Conservation (phyloP, 2,888 invertebrate genomes). For the Desoria tigrina region DNA sequence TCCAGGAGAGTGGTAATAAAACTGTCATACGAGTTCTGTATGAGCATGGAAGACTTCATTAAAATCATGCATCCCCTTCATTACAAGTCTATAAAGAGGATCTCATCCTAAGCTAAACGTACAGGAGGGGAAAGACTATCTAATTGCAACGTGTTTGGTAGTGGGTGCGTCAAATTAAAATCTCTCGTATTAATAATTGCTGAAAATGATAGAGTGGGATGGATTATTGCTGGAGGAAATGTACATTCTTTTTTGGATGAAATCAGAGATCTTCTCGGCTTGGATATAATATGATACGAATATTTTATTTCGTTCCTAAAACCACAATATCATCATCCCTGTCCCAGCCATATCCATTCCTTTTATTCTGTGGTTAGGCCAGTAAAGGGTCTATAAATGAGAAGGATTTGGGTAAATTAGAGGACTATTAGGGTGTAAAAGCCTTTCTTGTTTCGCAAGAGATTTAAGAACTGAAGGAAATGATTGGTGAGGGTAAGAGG, state of each 20-base stretch:
- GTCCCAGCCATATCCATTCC: no score
- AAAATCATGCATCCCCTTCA: background rate
- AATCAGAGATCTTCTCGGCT: background rate
- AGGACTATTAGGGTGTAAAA: conserved; percentile 16
- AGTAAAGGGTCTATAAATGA: conserved; percentile 7
- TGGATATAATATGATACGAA: conserved; percentile 1
- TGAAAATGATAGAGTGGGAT: conserved; percentile 4
- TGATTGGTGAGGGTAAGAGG: conserved; percentile 22
- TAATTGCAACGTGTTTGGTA: conserved; percentile 8
- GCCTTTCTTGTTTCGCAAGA: background rate
- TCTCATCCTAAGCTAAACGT: no score
- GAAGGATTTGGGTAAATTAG: conserved; percentile 15
- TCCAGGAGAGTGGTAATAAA: conserved; percentile 6
- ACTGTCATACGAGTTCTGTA: conserved; percentile 5
- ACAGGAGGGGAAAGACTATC: no score
- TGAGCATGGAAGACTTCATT: conserved; percentile 12
- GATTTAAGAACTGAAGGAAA: background rate
- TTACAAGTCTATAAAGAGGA: no score
- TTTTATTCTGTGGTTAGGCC: conserved; percentile 4
- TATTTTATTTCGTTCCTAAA: background rate
- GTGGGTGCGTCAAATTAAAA: conserved; percentile 4
- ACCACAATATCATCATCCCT: background rate
- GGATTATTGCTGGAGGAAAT: background rate
- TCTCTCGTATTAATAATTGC: conserved; percentile 4
- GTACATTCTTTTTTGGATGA: background rate